Evolutionary conservation across 2,113 vertebrate genomes (phyloP), one percentile per base, ranked within the genome.

Genomic region (Cygnus buccinator): DNA sequence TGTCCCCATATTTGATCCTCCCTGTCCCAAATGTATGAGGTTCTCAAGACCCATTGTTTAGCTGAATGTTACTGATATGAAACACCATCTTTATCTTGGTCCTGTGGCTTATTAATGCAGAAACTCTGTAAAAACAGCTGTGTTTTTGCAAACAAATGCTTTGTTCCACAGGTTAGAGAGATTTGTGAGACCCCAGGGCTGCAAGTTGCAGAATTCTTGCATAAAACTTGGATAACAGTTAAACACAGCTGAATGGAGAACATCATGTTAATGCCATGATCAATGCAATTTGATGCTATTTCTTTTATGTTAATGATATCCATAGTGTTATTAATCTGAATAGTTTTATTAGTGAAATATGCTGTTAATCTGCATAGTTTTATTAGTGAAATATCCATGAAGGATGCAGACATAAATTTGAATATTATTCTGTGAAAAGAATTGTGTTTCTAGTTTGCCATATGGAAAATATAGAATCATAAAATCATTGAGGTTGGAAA

Each of bases 311-410:
- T 77, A 71, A 43, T 65, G 9, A 17, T 87, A 57, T 4, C 17
- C 71, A 54, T 77, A 55, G 10, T 67, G n/a, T 16, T 94, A 78
- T 57, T 87, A 81, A 65, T 68, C 39, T 88, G 39, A 52, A 75
- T 54, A 82, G 19, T n/a, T 91, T 87, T 83, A 83, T 90, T 91
- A 89, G 67, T 76, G 73, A 96, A 87, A 43, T 75, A 75, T 43
- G 43, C 43, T 43, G 75, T 59, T 87, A 80, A 65, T 67, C 37
- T 87, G 43, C 54, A 75, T 54, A 84, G 19, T 37, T 90, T 87
- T 83, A 86, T 89, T 91, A 89, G 68, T 74, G 72, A 96, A 87
- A 43, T 75, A 75, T 67, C 41, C 20, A 89, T 94, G 71, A 92
- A 92, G 8, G 29, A 33, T 76, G 31, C 26, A 91, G 65, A n/a